These are phyloP conservation scores for Aspidiotus destructor DNA, from an alignment of 2,888 invertebrate genomes.

Conservation along the genomic window DNA sequence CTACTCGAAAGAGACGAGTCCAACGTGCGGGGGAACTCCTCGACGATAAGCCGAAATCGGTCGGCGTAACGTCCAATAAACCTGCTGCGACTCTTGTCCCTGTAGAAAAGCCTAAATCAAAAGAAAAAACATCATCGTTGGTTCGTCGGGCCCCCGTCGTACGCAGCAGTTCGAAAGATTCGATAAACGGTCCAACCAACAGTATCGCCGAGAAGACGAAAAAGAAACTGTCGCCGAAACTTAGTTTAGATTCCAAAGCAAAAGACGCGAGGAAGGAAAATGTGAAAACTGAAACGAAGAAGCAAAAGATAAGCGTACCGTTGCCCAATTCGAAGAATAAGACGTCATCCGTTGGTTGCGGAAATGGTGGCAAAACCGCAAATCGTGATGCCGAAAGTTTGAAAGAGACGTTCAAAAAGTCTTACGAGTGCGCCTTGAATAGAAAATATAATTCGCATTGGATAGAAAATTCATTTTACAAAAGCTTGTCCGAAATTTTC, in stretches of 20 bases:
- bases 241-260: constrained; percentile 21
- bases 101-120: neutral
- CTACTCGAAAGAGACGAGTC: constrained; percentile 13
- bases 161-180: constrained; percentile 17
- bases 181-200: neutral
- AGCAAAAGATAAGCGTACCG: neutral
- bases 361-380: neutral
- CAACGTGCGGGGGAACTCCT: constrained; percentile 13
- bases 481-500: constrained; percentile 6
- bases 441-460: constrained; percentile 5
- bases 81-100: neutral
- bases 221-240: constrained; percentile 20
- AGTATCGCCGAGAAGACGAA: constrained; percentile 3
- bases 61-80: neutral
- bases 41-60: constrained; percentile 17
- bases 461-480: constrained; percentile 10
- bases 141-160: neutral
- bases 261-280: constrained; percentile 10
- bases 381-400: neutral
- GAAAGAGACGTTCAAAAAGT: constrained; percentile 7
- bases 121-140: neutral
- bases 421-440: constrained; percentile 1
- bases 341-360: neutral
- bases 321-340: constrained; percentile 8
- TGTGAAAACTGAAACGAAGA: constrained; percentile 7